Evolutionary conservation across 2,888 invertebrate genomes (phyloP), one percentile per base, ranked within the genome.

Genomic region (Globia sparganii): DNA sequence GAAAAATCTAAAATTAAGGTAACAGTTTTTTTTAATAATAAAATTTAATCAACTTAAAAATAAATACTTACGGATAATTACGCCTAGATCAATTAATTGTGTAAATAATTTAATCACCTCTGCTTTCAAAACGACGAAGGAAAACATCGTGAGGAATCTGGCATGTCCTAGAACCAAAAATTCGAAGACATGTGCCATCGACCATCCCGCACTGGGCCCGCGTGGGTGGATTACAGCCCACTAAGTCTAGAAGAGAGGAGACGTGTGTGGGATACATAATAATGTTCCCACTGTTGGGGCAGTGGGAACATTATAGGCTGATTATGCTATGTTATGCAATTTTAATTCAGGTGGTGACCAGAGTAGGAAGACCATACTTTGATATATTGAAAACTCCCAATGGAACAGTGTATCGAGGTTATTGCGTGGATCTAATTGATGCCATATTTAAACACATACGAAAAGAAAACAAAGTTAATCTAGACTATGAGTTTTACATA

Each of bases 341-440:
- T 97, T 96, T 94, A 94, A 9, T 75, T 62, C 40, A 91, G 99
- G 98, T 85, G 97, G 98, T 92, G 97, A 97, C 86, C 0, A 93
- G 89, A 68, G 1, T 31, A 37, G 85, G 85, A 37, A 68, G 4
- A 82, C 96, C 96, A 4, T 96, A 96, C 86, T 94, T 94, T 72
- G 88, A 92, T 72, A 80, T 89, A 68, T 69, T 81, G 25, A 85
- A 90, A 31, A 80, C 84, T 25, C 91, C 92, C 49, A 93, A 93
- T 34, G 94, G 92, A 2, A 90, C 89, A 5, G 18, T 75, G 4
- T 98, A 97, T 89, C 98, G 98, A 89, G 99, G 99, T 0, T 99
- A 98, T 91, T 98, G 98, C 6, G 97, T 99, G 72, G 99, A 99
- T 92, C 95, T 99, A 0, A 97, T 99, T 77, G 95, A 97, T 25